Evolutionary conservation across 2,113 vertebrate species (phyloP).

Genomic region (Desmodus rotundus): DNA sequence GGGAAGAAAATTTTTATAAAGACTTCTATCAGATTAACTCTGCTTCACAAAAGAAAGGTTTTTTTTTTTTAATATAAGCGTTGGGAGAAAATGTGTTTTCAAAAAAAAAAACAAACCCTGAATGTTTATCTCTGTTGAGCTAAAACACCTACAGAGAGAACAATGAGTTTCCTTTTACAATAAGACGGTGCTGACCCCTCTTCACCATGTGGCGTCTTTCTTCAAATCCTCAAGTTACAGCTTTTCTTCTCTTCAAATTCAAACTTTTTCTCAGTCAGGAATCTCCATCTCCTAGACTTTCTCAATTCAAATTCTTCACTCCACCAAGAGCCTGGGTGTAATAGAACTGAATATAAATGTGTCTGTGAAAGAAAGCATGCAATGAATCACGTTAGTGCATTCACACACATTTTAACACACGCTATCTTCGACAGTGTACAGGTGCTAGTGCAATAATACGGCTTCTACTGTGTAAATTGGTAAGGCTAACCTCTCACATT

Average conservation of each 20-base stretch:
- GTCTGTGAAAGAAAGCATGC: not conserved
- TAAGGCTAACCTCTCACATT: not conserved
- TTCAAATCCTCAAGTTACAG: not conserved
- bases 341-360: not conserved
- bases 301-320: not conserved
- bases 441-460: not conserved
- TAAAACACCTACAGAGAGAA: not conserved
- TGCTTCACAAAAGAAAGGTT: not conserved
- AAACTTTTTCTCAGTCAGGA: not conserved
- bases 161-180: not conserved
- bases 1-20: not conserved
- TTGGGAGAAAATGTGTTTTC: not conserved
- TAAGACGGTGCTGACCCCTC: fast-evolving
- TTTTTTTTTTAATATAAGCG: not conserved
- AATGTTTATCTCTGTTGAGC: not conserved
- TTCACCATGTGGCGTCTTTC: not conserved
- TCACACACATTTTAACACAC: not conserved
- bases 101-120: not conserved
- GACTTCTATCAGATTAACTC: not conserved
- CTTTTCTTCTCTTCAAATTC: not conserved
- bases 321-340: not conserved
- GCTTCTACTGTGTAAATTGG: not conserved
- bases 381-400: not conserved
- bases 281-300: fast-evolving
- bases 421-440: not conserved